phyloP scores from a whole-genome alignment of 2,797 vertebrate species.

The Platyrinchus mystaceus region DNA sequence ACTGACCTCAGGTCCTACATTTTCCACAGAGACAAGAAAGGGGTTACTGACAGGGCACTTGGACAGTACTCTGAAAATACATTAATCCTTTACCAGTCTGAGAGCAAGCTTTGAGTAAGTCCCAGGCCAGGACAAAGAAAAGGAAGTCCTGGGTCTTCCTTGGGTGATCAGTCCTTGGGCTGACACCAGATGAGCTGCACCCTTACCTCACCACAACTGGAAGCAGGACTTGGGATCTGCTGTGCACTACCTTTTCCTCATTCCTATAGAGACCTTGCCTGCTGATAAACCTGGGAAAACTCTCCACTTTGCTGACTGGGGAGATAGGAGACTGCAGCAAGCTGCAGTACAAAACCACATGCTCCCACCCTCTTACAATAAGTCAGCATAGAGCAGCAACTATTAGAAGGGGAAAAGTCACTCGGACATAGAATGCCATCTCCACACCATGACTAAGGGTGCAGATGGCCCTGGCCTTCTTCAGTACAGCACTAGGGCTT shows the following conservation, averaged over 20 bases:
- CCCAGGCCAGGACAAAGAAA: neutral
- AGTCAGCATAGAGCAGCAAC: neutral
- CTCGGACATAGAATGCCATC: accelerated
- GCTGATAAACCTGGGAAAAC: neutral
- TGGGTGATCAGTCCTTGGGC: neutral
- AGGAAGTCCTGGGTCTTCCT: neutral
- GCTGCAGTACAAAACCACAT: neutral
- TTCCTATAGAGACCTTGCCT: neutral
- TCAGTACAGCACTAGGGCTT: neutral
- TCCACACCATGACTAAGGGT: neutral
- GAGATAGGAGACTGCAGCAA: neutral
- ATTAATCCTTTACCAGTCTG: neutral
- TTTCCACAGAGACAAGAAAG: neutral
- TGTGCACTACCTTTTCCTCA: neutral
- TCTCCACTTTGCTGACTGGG: neutral
- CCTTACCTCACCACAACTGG: accelerated
- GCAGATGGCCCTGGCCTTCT: neutral
- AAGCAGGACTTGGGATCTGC: neutral
- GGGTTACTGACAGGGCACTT: neutral
- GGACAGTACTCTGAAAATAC: neutral
- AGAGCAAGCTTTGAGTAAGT: neutral
- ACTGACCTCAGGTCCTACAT: neutral
- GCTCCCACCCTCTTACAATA: neutral
- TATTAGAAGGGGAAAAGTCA: neutral
- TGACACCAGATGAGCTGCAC: neutral